Evolutionary conservation across 2,797 vertebrate species (phyloP), one percentile per base, ranked within the genome.

Genomic region (Malurus leucopterus): DNA sequence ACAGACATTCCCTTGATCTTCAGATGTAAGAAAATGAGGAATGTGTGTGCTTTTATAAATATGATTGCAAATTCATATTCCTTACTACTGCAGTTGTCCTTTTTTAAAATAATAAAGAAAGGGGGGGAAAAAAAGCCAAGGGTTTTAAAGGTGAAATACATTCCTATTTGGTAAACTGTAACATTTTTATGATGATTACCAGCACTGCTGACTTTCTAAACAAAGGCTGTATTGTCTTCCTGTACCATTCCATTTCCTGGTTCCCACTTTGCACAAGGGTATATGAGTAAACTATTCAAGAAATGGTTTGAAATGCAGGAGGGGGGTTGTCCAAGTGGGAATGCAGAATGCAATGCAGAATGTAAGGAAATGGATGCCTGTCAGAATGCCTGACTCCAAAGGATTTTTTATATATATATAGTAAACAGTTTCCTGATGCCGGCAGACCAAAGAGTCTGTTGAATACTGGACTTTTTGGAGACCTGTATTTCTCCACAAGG

Each of bases 401-500:
- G 71, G 78, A 70, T 87, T 96, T 91, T 93, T 88, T 95, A 88
- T 96, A 75, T 92, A 88, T 96, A 75, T 92, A 89, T 93, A 96
- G 26, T 78, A 63, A 86, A 77, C 77, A 71, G 44, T 93, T 96
- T 94, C 95, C 84, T 94, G 95, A 94, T 96, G 94, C 85, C 19
- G 82, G 88, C 94, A 96, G 95, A 94, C 96, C 94, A 97, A 94
- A 97, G 96, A 96, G 95, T 92, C 95, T 97, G 95, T 95, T 95
- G 95, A 95, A 94, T 92, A 91, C 46, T 97, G 96, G 87, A 88
- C 58, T 93, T 92, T 96, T 90, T 97, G 95, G 94, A 96, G 95
- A 96, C 95, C 91, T 95, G 4, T 95, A 92, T 97, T 94, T 96
- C 95, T 97, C 95, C 95, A 83, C 93, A 96, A 98, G 97, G 97